phyloP scores from a whole-genome alignment of 2,113 vertebrate genomes.

The Megatriorchis doriae region DNA sequence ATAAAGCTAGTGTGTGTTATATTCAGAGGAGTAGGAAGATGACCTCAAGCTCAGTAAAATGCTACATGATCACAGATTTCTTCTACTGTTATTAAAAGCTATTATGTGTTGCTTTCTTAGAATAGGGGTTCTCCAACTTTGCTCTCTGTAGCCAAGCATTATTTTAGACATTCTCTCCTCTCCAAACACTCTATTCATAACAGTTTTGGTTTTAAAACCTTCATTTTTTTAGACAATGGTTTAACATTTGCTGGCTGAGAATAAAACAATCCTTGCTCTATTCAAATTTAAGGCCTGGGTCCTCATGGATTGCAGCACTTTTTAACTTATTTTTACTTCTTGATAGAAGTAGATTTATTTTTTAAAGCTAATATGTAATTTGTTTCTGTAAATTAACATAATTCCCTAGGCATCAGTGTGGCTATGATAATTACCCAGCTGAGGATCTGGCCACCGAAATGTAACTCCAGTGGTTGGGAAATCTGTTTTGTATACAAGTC shows the following conservation, averaged over 20 bases:
- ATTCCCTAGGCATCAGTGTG: neutral
- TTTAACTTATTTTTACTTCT: neutral
- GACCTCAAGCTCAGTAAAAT: constrained; percentile 43
- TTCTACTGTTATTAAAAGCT: constrained; percentile 26
- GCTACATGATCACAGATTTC: constrained; percentile 14
- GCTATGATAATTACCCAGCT: neutral
- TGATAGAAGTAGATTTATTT: constrained; percentile 1
- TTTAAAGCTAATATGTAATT: constrained; percentile 43
- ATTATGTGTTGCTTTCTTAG: neutral
- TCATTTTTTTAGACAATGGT: neutral
- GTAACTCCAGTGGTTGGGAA: neutral
- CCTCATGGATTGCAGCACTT: constrained; percentile 13
- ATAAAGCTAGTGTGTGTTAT: constrained; percentile 42
- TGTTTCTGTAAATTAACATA: neutral
- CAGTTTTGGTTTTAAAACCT: neutral
- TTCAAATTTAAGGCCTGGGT: constrained; percentile 20
- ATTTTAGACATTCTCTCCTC: neutral
- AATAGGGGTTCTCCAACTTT: neutral
- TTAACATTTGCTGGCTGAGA: constrained; percentile 19
- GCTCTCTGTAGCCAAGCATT: neutral
- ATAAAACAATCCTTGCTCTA: constrained; percentile 1
- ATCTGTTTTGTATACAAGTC: neutral
- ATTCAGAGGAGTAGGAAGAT: constrained; percentile 20
- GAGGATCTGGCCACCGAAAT: neutral
- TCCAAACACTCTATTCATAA: neutral